These are phyloP conservation scores for Platorchestia sp. DNA, from an alignment of 1,140 invertebrate species.

Conservation along the genomic window DNA sequence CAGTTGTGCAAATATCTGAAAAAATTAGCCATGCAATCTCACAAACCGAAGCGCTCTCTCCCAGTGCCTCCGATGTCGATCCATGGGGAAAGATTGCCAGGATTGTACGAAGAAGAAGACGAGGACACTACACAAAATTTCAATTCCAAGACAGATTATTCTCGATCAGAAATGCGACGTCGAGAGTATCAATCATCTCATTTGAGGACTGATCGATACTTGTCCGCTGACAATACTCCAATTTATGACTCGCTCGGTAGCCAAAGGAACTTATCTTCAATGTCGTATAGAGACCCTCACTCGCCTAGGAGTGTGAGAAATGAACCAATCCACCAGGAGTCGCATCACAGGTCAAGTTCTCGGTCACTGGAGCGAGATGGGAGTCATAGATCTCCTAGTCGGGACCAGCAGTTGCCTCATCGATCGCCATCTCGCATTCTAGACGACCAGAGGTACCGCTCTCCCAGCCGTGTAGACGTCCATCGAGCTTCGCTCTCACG, in stretches of 20 bases:
- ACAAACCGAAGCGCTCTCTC: slow-evolving; percentile 34
- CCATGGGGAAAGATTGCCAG: slow-evolving; percentile 9
- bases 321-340: background rate
- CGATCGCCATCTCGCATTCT: slow-evolving; percentile 1
- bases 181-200: slow-evolving; percentile 30
- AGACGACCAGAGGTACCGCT: background rate
- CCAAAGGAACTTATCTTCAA: background rate
- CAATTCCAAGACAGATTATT: background rate
- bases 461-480: background rate
- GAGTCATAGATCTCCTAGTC: slow-evolving; percentile 19
- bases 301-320: slow-evolving; percentile 29
- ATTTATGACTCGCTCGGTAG: slow-evolving; percentile 18
- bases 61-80: slow-evolving; percentile 34
- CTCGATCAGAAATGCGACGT: slow-evolving; percentile 16
- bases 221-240: background rate
- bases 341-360: slow-evolving; percentile 20
- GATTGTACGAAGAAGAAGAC: slow-evolving; percentile 8
- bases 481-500: slow-evolving; percentile 22
- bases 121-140: background rate
- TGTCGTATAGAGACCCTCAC: slow-evolving; percentile 14
- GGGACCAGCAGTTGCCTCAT: background rate
- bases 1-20: background rate
- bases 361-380: slow-evolving; percentile 25
- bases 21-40: background rate
- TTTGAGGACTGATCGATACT: background rate